Evolutionary conservation across 2,113 vertebrate genomes (phyloP), one percentile per base, ranked within the genome.

Genomic region (Gopherus evgoodei): DNA sequence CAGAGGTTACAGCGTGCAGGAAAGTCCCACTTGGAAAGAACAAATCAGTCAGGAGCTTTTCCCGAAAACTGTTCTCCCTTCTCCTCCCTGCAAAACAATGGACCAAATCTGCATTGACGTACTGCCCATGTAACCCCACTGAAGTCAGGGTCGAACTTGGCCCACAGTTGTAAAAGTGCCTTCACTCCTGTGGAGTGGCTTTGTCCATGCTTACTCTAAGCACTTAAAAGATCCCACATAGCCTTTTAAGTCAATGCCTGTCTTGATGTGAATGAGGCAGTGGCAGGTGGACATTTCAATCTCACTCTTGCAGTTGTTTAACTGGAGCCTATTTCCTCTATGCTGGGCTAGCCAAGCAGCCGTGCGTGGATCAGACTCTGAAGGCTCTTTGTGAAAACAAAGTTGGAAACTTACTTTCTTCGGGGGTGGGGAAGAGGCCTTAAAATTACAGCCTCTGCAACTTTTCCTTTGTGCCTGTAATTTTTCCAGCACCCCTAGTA

Each of bases 391-490:
- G 86, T 50, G 86, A 38, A 59, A 54, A 75, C 8, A 29, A 65
- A 53, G 75, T 90, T 94, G 57, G 2, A n/a, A 62, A 4, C 56
- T 35, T 80, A 6, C 69, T 54, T 31, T 1, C 89, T 4, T 53
- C 38, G 57, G 72, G 62, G 27, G 24, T n/a, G 86, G 84, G 83
- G 11, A 29, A 11, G 27, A 52, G 62, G 50, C 25, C 14, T 35
- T 31, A 69, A 29, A 53, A 52, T 53, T 6, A 92, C 91, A 91
- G 11, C 14, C 80, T 92, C 94, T 91, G 92, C 85, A 76, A 95
- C 65, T 72, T 72, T 81, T 93, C 83, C 87, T 86, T 96, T 97
- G 95, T 95, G 78, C 62, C 0, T 72, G n/a, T 38, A 5, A 59
- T n/a, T 35, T 62, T 57, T 35, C 47, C 25, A 47, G 19, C 38